phyloP scores from a whole-genome alignment of 1,140 invertebrate species.

The Drosophila burlai region DNA sequence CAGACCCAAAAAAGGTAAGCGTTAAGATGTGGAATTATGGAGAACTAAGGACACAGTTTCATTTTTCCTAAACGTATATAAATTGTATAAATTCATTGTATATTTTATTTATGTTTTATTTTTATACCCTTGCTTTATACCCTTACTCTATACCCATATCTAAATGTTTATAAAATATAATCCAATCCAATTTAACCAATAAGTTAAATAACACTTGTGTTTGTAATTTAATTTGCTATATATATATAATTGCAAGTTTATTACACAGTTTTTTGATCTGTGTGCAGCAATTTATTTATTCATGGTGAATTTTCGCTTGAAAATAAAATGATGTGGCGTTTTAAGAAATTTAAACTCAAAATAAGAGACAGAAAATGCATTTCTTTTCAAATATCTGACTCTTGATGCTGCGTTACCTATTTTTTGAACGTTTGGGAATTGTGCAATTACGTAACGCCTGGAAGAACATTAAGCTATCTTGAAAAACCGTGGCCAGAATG shows the following conservation, averaged over 20 bases:
- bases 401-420: not conserved
- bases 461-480: constrained; percentile 8
- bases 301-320: not conserved
- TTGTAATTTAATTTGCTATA: too few species aligned
- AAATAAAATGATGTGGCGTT: not conserved
- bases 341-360: not conserved
- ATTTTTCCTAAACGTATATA: not conserved
- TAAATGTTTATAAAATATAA: too few species aligned
- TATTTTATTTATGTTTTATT: not conserved
- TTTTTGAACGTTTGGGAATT: not conserved
- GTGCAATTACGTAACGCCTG: constrained; percentile 8
- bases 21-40: constrained; percentile 1
- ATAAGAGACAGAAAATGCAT: not conserved
- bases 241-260: not conserved
- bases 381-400: not conserved
- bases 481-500: constrained; percentile 15
- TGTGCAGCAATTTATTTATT: not conserved
- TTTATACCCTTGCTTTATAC: too few species aligned
- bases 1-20: constrained; percentile 43
- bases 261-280: not conserved
- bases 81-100: not conserved
- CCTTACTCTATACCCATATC: too few species aligned
- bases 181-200: too few species aligned
- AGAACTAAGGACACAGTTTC: not conserved
- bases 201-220: too few species aligned